Evolutionary conservation across 2,888 invertebrate species (phyloP).

Genomic region (Microchrysa polita): DNA sequence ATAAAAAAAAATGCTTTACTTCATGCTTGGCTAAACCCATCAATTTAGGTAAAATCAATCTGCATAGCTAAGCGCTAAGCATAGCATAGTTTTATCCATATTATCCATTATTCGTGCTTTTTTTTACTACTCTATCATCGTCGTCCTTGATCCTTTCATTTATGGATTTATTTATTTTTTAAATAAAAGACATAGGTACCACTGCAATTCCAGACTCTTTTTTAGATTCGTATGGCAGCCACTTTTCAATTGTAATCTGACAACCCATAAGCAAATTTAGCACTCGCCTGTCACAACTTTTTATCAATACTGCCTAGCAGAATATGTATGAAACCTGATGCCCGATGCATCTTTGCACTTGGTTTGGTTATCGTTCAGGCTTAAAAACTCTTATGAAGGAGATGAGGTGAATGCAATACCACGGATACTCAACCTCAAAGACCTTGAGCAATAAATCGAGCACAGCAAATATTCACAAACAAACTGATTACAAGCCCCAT

Average conservation of each 20-base stretch:
- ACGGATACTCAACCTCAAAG: background rate
- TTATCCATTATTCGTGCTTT: too few relatives aligned
- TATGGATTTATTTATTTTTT: too few relatives aligned
- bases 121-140: too few relatives aligned
- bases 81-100: too few relatives aligned
- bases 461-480: background rate
- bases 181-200: too few relatives aligned
- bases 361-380: background rate
- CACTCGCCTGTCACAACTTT: constrained; percentile 12
- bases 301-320: background rate
- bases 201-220: too few relatives aligned
- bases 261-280: background rate
- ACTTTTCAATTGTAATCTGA: background rate
- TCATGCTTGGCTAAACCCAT: too few relatives aligned
- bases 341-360: too few relatives aligned
- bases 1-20: too few relatives aligned
- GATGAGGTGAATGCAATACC: background rate
- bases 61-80: too few relatives aligned
- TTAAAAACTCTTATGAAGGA: constrained; percentile 4
- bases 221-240: background rate
- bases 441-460: constrained; percentile 7
- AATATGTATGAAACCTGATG: background rate
- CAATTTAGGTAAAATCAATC: too few relatives aligned
- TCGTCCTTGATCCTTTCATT: too few relatives aligned
- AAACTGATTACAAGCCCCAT: background rate